phyloP scores from a whole-genome alignment of 2,888 invertebrate genomes.

The Gryllus longicercus region DNA sequence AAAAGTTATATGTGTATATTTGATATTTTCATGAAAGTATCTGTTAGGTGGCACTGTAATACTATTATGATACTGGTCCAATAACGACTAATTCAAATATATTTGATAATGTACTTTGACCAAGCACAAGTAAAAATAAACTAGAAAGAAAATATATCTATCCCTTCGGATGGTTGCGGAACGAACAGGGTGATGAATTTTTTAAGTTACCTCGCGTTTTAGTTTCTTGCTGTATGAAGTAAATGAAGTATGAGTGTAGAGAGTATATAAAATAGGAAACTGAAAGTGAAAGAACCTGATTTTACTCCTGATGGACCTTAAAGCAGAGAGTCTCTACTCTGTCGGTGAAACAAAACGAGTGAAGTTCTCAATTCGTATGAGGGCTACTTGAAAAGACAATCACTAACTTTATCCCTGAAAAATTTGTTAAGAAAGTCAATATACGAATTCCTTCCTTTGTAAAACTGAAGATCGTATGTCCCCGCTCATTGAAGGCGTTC shows the following conservation, averaged over 20 bases:
- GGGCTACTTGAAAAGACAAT: neutral
- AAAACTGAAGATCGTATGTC: neutral
- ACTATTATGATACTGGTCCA: neutral
- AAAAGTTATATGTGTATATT: neutral
- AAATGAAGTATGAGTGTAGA: neutral
- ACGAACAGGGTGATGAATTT: neutral
- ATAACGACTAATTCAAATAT: neutral
- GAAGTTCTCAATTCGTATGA: no score
- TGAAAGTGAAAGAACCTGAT: neutral
- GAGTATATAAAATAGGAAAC: neutral
- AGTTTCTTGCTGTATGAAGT: neutral
- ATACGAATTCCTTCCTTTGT: conserved; percentile 6
- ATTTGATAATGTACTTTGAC: conserved; percentile 4
- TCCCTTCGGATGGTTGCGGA: conserved; percentile 9
- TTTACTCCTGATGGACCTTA: no score
- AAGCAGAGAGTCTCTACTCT: no score
- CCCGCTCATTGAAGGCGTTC: neutral
- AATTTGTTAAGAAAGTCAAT: neutral
- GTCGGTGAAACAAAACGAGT: no score
- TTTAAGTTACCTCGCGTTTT: conserved; percentile 17
- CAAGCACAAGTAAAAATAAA: neutral
- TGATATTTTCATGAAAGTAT: conserved; percentile 2
- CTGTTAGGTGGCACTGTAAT: neutral
- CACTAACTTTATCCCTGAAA: neutral
- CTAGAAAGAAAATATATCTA: conserved; percentile 9